A percentile compares a stretch with the other conserved stretches of the same genome.
These are phyloP conservation scores for Drosophila sechellia DNA, from an alignment of 1,140 invertebrate genomes.

Conservation along the genomic window DNA sequence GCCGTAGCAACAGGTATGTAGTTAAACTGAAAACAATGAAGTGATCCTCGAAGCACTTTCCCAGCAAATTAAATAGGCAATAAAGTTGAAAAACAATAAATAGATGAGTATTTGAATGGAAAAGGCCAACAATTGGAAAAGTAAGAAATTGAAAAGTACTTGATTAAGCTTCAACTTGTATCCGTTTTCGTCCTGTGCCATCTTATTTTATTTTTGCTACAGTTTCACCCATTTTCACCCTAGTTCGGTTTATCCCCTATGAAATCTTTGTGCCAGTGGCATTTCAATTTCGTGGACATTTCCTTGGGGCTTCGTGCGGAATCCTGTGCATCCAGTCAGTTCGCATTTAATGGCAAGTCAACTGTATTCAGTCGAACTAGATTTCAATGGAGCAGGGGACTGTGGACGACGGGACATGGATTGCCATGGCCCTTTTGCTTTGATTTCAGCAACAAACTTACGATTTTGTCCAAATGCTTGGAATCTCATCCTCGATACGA, in stretches of 20 bases:
- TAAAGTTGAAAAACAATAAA: too few species aligned
- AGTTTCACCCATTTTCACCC: constrained; percentile 5
- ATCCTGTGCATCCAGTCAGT: constrained; percentile 26
- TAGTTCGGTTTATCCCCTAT: constrained; percentile 3
- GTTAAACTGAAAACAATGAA: not conserved
- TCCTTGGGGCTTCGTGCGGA: constrained; percentile 19
- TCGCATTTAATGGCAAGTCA: constrained; percentile 28
- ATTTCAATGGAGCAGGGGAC: not conserved
- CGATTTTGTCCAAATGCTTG: constrained; percentile 4
- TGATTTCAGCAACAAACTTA: constrained; percentile 33
- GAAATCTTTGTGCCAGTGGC: constrained; percentile 41
- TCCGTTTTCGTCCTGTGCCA: too few species aligned
- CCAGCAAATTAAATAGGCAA: too few species aligned
- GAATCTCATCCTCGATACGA: constrained; percentile 3
- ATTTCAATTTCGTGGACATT: constrained; percentile 51
- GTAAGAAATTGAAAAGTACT: too few species aligned
- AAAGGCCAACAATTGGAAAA: too few species aligned
- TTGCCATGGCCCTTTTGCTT: not conserved
- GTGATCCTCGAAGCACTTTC: not conserved
- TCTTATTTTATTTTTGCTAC: constrained; percentile 13
- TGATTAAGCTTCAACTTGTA: not conserved
- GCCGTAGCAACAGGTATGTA: not conserved
- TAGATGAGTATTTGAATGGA: too few species aligned
- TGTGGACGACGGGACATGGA: not conserved
- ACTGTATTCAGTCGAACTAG: constrained; percentile 4